A percentile compares a stretch with the other conserved stretches of the same genome.
Conservation (phyloP, 2,888 invertebrate genomes). For the Drosophila neotestacea region DNA sequence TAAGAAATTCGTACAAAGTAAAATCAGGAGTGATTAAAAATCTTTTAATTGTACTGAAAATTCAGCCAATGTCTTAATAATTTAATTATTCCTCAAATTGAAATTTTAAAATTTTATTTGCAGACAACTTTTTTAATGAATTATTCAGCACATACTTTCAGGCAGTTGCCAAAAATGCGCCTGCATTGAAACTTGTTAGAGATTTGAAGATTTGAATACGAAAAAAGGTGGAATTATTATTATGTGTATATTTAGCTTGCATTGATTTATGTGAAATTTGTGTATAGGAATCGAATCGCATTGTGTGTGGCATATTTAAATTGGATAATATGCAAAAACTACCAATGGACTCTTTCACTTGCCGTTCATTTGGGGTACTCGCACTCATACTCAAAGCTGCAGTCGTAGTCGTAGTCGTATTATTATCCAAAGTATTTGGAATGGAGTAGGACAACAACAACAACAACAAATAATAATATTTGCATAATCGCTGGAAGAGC, state of each 20-base stretch:
- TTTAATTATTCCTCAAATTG: background rate
- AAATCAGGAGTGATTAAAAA: background rate
- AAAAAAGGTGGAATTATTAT: slow-evolving; percentile 33
- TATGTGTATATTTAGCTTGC: slow-evolving; percentile 26
- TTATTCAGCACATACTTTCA: slow-evolving; percentile 55
- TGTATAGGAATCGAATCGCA: slow-evolving; percentile 18
- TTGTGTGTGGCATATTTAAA: slow-evolving; percentile 78
- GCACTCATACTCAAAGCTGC: background rate
- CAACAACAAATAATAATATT: slow-evolving; percentile 67
- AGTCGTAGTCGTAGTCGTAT: slow-evolving; percentile 37
- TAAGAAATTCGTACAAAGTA: too few relatives aligned
- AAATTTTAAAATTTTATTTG: background rate
- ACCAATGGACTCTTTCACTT: slow-evolving; percentile 72
- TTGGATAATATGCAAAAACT: slow-evolving; percentile 68
- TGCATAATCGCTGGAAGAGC: slow-evolving; percentile 75
- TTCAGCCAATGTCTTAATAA: background rate
- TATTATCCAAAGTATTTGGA: slow-evolving; percentile 67
- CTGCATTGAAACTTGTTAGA: slow-evolving; percentile 2
- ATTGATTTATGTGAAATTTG: slow-evolving; percentile 65
- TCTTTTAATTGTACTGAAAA: background rate
- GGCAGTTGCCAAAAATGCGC: slow-evolving; percentile 40
- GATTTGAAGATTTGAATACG: slow-evolving; percentile 4
- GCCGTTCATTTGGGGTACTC: slow-evolving; percentile 43
- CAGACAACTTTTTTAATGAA: background rate
- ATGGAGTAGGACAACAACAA: slow-evolving; percentile 47